Conservation (phyloP, 2,797 vertebrate species). For the Urosaurus nigricauda region DNA sequence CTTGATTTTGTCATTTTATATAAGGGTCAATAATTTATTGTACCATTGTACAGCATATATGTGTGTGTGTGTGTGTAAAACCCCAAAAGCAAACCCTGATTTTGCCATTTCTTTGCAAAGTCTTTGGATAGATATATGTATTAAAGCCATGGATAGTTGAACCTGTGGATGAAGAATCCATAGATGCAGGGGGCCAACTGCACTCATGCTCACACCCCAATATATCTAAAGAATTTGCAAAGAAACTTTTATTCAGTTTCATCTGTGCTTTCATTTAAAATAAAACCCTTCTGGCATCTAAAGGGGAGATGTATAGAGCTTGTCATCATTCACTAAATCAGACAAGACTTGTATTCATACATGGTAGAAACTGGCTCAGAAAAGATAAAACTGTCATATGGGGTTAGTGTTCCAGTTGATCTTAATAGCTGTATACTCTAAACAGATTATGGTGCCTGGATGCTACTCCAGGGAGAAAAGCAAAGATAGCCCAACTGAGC, state of each 20-base stretch:
- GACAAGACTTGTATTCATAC: constrained; percentile 55
- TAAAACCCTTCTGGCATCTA: not conserved
- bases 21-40: too few species aligned
- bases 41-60: too few species aligned
- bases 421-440: constrained; percentile 57
- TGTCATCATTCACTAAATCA: constrained; percentile 68
- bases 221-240: not conserved
- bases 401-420: constrained; percentile 62
- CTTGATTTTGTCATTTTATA: too few species aligned
- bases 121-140: too few species aligned
- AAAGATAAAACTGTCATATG: constrained; percentile 63
- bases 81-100: too few species aligned
- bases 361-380: constrained; percentile 59
- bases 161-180: too few species aligned
- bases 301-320: constrained; percentile 59
- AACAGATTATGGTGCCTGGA: constrained; percentile 49
- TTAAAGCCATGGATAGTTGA: too few species aligned
- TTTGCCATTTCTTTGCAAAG: too few species aligned
- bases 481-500: constrained; percentile 43
- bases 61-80: too few species aligned
- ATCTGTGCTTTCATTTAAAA: not conserved
- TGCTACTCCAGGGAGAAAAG: constrained; percentile 43
- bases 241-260: not conserved
- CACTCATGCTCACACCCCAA: too few species aligned
- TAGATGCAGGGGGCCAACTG: too few species aligned